A percentile compares a stretch with the other conserved stretches of the same genome.
Conservation (phyloP, 1,140 invertebrate species). For the Mactra quadrangularis region DNA sequence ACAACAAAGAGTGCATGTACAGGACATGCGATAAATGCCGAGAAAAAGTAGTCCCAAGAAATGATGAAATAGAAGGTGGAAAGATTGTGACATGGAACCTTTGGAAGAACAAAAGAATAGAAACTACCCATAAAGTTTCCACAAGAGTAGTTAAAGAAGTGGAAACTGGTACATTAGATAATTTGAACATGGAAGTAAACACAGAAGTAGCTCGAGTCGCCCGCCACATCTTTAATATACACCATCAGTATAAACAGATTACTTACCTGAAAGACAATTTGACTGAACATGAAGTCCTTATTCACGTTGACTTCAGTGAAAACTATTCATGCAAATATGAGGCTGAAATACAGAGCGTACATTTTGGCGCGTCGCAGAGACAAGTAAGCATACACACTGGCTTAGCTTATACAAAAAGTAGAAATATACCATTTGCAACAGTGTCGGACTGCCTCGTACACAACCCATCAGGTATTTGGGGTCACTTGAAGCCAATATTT, state of each 20-base stretch:
- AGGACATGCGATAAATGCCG: neutral
- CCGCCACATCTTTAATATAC: conserved; percentile 30
- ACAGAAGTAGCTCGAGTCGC: neutral
- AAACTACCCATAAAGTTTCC: neutral
- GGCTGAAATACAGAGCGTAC: conserved; percentile 56
- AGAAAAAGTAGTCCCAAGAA: neutral
- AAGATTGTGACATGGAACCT: neutral
- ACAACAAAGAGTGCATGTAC: neutral
- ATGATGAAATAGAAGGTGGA: neutral
- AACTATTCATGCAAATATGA: conserved; percentile 17
- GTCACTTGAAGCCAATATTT: conserved; percentile 58
- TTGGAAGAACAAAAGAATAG: neutral
- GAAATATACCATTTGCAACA: conserved; percentile 25
- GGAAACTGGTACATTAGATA: neutral
- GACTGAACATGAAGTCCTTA: neutral
- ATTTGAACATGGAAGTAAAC: neutral
- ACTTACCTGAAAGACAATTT: conserved; percentile 1
- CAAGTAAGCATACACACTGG: conserved; percentile 56
- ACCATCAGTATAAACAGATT: conserved; percentile 7
- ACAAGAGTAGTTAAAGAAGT: neutral
- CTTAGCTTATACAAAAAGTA: neutral
- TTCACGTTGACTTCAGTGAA: conserved; percentile 9
- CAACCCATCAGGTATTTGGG: conserved; percentile 63
- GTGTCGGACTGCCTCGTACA: conserved; percentile 51
- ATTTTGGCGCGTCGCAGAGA: conserved; percentile 56